phyloP scores from a whole-genome alignment of 2,113 vertebrate species.

The Notothenia coriiceps region DNA sequence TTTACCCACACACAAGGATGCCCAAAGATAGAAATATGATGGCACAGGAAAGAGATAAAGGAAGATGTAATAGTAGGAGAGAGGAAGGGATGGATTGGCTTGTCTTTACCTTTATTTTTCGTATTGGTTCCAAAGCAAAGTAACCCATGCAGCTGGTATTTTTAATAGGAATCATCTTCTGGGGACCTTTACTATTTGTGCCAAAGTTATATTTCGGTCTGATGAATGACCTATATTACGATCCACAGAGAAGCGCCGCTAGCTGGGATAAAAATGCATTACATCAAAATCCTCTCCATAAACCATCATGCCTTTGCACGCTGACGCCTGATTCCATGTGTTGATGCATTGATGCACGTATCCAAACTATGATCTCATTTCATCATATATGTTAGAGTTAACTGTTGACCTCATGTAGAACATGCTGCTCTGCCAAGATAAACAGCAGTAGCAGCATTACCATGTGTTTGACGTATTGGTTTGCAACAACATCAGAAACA shows the following conservation, averaged over 20 bases:
- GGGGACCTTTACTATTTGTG: background rate
- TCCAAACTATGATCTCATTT: slow-evolving; percentile 13
- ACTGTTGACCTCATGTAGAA: background rate
- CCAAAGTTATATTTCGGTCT: background rate
- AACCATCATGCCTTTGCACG: background rate
- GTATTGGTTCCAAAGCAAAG: background rate
- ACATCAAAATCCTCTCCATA: background rate
- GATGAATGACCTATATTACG: background rate
- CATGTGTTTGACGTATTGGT: background rate
- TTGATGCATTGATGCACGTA: background rate
- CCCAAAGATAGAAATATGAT: slow-evolving; percentile 4
- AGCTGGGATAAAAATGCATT: background rate
- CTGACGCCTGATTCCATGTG: background rate
- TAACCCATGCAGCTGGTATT: background rate
- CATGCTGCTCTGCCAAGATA: background rate
- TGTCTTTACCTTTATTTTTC: background rate
- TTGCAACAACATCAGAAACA: slow-evolving; percentile 16
- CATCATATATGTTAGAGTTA: background rate
- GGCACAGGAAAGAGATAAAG: background rate
- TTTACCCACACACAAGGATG: background rate
- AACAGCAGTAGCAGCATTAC: background rate
- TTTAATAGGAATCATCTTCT: background rate
- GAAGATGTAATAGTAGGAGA: background rate
- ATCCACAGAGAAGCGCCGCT: background rate
- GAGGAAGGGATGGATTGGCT: background rate